Evolutionary conservation across 2,888 invertebrate species (phyloP), one percentile per base, ranked within the genome.

Genomic region (Drosophila parthenogenetica): DNA sequence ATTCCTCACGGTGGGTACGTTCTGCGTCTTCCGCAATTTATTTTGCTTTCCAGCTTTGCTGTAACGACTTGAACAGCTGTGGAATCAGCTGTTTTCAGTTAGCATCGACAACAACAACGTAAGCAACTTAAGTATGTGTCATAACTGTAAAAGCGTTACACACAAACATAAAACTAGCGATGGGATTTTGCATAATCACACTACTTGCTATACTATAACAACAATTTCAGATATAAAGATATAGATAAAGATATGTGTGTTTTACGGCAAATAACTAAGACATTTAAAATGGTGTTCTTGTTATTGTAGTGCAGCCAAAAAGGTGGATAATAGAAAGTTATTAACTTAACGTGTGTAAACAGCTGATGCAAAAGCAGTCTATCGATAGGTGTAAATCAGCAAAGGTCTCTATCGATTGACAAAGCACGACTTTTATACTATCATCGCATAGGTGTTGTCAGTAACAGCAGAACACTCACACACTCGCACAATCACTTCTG

Each of bases 61-160:
- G 55, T 42, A 67, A 59, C 49, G 42, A 53, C 14, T 45, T 14
- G 58, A 61, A 60, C 75, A 66, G 72, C 72, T 73, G 66, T 46
- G 49, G 51, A 14, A 67, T 74, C 77, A 80, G 79, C 78, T 81
- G 79, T 55, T 69, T 55, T 69, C 13, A 14, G 11, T 45, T 48
- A 11, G 35, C 35, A 45, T 8, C 49, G 58, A 39, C 16, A 62
- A 58, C 48, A 60, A 48, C 2, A 57, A 39, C 5, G 5, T 5
- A 22, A 50, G 17, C 10, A 35, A 39, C 19, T 50, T 14, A 55
- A 5, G 62, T 35, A 77, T 83, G 84, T 71, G 67, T 83, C 43
- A 51, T 62, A 69, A 58, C 62, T 40, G 67, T 55, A 48, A 73
- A 61, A 60, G 57, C 49, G 25, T 54, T 69, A 63, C 67, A 66